Evolutionary conservation across 1,140 invertebrate species (phyloP).

Genomic region (Stegodyphus dumicola): DNA sequence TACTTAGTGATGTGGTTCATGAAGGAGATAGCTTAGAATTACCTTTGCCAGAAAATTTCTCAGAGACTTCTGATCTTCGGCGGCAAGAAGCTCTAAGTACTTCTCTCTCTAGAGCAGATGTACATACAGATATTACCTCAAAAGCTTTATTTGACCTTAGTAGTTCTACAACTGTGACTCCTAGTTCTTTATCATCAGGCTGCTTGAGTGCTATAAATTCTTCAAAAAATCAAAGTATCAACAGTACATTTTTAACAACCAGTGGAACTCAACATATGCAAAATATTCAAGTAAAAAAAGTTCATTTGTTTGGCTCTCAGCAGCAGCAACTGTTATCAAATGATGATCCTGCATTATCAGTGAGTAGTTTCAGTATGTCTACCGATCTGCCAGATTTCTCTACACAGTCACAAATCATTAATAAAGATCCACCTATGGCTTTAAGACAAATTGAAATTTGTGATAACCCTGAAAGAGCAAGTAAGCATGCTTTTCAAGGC

Average conservation of each 20-base stretch:
- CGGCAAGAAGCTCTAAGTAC: slow-evolving; percentile 3
- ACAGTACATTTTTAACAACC: not conserved
- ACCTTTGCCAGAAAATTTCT: slow-evolving; percentile 27
- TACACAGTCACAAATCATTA: not conserved
- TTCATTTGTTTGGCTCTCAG: slow-evolving; percentile 1
- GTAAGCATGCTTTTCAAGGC: slow-evolving; percentile 21
- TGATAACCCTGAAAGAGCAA: not conserved
- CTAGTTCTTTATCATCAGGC: slow-evolving; percentile 46
- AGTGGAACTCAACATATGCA: not conserved
- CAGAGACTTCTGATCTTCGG: slow-evolving; percentile 19
- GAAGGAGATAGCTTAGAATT: slow-evolving; percentile 26
- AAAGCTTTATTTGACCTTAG: slow-evolving; percentile 39
- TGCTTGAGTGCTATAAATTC: slow-evolving; percentile 49
- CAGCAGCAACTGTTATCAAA: slow-evolving; percentile 8
- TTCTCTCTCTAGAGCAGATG: not conserved
- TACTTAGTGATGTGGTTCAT: slow-evolving; percentile 31
- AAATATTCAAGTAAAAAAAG: slow-evolving; percentile 40
- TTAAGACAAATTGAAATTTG: not conserved
- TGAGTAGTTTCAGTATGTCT: slow-evolving; percentile 12
- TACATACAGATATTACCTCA: not conserved
- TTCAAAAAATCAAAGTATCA: not conserved
- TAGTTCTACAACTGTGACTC: slow-evolving; percentile 48
- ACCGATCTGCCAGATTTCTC: slow-evolving; percentile 21
- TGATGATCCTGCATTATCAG: not conserved
- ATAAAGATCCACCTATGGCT: not conserved